phyloP scores from a whole-genome alignment of 2,888 invertebrate genomes.

The Melanotus villosus region DNA sequence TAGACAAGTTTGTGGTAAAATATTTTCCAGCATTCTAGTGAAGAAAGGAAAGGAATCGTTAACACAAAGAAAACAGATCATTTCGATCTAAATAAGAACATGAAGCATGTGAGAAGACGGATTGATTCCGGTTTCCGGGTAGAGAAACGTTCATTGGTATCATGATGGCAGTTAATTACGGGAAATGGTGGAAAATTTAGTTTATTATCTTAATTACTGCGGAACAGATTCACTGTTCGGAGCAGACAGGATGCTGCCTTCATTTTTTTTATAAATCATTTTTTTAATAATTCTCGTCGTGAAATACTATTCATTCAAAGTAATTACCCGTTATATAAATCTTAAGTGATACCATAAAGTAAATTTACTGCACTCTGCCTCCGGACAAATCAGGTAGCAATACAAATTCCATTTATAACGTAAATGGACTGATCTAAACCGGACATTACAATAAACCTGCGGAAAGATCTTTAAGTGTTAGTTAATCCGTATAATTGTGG shows the following conservation, averaged over 20 bases:
- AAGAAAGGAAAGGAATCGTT: too few species aligned
- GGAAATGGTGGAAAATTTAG: constrained; percentile 16
- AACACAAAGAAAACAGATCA: not conserved
- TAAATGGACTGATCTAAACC: not conserved
- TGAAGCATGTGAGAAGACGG: not conserved
- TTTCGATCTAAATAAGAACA: not conserved
- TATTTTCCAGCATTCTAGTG: too few species aligned
- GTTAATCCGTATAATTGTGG: too few species aligned
- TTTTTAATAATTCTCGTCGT: too few species aligned
- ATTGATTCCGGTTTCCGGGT: constrained; percentile 14
- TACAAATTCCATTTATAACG: not conserved
- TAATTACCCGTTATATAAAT: constrained; percentile 5
- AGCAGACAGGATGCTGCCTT: not conserved
- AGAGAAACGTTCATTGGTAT: constrained; percentile 1
- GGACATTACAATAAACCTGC: not conserved
- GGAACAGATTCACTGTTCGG: not conserved
- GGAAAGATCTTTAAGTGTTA: not conserved
- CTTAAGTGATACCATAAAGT: not conserved
- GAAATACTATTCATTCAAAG: too few species aligned
- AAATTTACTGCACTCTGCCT: not conserved
- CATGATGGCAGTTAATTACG: constrained; percentile 9
- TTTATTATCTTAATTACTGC: not conserved
- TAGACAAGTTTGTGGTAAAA: too few species aligned
- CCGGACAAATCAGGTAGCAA: not conserved
- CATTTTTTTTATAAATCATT: too few species aligned